phyloP scores from a whole-genome alignment of 2,797 vertebrate genomes.

The Diplodus sargus region DNA sequence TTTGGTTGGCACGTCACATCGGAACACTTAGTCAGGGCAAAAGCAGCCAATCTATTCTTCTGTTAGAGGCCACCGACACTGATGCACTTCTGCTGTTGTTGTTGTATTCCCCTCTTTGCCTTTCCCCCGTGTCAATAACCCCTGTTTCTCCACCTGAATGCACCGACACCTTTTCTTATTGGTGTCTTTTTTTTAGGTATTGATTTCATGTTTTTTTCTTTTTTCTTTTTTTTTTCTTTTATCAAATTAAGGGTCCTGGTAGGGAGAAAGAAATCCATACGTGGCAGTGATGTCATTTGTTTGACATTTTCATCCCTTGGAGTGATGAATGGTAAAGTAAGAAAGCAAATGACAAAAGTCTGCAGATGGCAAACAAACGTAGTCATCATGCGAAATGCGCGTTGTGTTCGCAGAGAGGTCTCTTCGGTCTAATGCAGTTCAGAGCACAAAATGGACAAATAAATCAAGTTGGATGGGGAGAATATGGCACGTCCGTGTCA shows the following conservation, averaged over 20 bases:
- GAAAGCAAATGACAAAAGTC: conserved; percentile 65
- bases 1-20: neutral
- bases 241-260: conserved; percentile 80
- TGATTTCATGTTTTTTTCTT: conserved; percentile 74
- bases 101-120: conserved; percentile 35
- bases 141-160: conserved; percentile 60
- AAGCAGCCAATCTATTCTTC: conserved; percentile 12
- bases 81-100: conserved; percentile 19
- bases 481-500: conserved; percentile 16
- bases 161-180: conserved; percentile 71
- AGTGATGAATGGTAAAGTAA: conserved; percentile 73
- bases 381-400: conserved; percentile 35
- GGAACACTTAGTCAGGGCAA: conserved; percentile 5
- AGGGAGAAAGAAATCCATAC: conserved; percentile 77
- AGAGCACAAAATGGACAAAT: conserved; percentile 26
- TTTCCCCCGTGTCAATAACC: conserved; percentile 59
- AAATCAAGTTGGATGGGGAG: conserved; percentile 23
- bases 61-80: conserved; percentile 1
- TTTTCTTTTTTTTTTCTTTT: conserved; percentile 43
- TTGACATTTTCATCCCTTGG: conserved; percentile 82
- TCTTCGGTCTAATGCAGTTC: conserved; percentile 15
- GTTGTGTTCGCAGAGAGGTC: conserved; percentile 23
- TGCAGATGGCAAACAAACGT: conserved; percentile 51
- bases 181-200: conserved; percentile 79
- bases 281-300: conserved; percentile 79